These are phyloP conservation scores for Trilocha varians DNA, from an alignment of 2,888 invertebrate genomes.

Conservation along the genomic window DNA sequence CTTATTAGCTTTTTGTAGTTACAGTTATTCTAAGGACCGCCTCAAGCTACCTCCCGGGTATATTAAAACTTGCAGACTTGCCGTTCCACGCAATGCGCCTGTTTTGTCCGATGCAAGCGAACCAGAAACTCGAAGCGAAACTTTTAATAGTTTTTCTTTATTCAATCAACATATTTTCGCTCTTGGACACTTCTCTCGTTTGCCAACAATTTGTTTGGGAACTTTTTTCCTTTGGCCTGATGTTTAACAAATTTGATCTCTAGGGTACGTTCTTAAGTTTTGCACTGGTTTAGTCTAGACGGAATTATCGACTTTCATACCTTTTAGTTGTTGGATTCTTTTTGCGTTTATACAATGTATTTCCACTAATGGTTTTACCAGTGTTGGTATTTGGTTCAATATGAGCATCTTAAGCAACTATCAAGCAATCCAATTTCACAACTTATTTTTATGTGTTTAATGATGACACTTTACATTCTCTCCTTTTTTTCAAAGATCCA, in stretches of 20 bases:
- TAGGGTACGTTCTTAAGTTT: constrained; percentile 50
- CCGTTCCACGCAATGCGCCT: constrained; percentile 39
- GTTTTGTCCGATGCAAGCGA: constrained; percentile 47
- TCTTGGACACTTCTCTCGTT: constrained; percentile 65
- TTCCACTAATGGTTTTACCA: no score
- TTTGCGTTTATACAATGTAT: no score
- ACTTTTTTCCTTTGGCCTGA: constrained; percentile 51
- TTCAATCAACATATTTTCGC: constrained; percentile 72
- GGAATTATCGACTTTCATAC: constrained; percentile 18
- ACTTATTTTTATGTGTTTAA: no score
- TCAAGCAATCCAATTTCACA: no score
- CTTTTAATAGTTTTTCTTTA: constrained; percentile 72
- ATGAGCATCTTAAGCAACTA: no score
- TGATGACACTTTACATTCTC: no score
- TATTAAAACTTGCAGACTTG: constrained; percentile 19
- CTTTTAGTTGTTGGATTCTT: constrained; percentile 5
- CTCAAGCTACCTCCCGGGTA: constrained; percentile 5
- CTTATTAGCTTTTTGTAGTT: background rate
- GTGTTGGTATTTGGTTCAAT: no score
- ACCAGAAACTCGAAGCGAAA: constrained; percentile 52
- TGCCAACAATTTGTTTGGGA: constrained; percentile 67
- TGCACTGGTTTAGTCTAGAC: constrained; percentile 48
- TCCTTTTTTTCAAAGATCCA: constrained; percentile 1
- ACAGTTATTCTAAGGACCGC: constrained; percentile 1
- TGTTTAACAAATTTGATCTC: constrained; percentile 56